Evolutionary conservation across 2,113 vertebrate species (phyloP).

Genomic region (Planiliza haematocheilus): DNA sequence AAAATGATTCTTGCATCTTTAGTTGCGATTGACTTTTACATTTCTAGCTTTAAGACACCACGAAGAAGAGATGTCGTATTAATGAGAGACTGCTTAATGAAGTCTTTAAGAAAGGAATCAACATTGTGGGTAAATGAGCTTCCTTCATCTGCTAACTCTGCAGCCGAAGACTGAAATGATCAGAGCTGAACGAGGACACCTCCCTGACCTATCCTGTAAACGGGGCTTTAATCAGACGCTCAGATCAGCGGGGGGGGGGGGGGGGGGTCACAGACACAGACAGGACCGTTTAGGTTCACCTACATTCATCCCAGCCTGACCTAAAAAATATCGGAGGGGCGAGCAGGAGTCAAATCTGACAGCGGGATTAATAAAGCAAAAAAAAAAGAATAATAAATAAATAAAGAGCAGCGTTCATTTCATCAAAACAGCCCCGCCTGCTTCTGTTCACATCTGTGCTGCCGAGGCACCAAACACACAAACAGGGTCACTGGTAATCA

Average conservation of each 20-base stretch:
- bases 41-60: no score
- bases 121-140: no score
- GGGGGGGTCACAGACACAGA: neutral
- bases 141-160: no score
- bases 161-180: no score
- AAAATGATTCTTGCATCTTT: no score
- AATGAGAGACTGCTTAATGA: no score
- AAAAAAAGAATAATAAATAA: neutral
- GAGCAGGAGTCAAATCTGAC: neutral
- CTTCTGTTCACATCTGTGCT: conserved; percentile 4
- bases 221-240: neutral
- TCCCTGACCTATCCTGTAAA: neutral
- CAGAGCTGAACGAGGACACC: neutral
- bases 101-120: no score
- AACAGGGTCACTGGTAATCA: neutral
- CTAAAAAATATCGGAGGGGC: neutral
- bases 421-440: neutral
- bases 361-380: conserved; percentile 31
- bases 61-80: no score
- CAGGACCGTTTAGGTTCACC: neutral
- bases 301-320: conserved; percentile 19
- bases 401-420: conserved; percentile 2
- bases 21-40: no score
- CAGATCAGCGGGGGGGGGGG: neutral
- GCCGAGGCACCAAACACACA: neutral